Evolutionary conservation across 2,888 invertebrate genomes (phyloP).

Genomic region (Polia nebulosa): DNA sequence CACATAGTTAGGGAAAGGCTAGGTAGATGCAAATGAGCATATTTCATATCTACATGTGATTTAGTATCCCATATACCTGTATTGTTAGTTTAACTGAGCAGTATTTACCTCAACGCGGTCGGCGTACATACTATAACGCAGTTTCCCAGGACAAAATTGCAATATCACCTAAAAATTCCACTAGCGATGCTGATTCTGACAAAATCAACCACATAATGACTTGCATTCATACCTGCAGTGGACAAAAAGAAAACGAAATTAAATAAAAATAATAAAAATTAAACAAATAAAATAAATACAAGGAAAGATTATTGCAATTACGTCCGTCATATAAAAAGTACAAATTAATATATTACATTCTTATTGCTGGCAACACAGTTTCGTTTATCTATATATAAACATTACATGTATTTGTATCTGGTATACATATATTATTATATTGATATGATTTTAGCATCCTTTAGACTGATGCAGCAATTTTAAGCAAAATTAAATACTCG

Average conservation of each 20-base stretch:
- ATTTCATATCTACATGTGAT: not conserved
- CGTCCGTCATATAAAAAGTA: slow-evolving; percentile 65
- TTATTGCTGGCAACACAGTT: slow-evolving; percentile 63
- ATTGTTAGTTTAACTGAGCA: slow-evolving; percentile 63
- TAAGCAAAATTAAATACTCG: not conserved
- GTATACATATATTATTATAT: slow-evolving; percentile 64
- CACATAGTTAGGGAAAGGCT: not conserved
- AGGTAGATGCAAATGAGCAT: not conserved
- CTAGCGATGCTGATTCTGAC: slow-evolving; percentile 71
- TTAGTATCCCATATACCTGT: slow-evolving; percentile 21
- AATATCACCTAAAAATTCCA: slow-evolving; percentile 79
- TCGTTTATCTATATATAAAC: slow-evolving; percentile 47
- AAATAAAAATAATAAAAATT: slow-evolving; percentile 56
- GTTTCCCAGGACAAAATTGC: slow-evolving; percentile 77
- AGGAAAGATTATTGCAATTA: slow-evolving; percentile 70
- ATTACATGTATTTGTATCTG: slow-evolving; percentile 49
- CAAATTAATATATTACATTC: slow-evolving; percentile 51
- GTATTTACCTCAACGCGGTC: slow-evolving; percentile 61
- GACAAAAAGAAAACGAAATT: slow-evolving; percentile 73
- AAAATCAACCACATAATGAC: slow-evolving; percentile 88
- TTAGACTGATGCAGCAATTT: slow-evolving; percentile 47
- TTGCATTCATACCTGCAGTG: slow-evolving; percentile 89
- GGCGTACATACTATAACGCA: slow-evolving; percentile 54
- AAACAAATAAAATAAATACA: slow-evolving; percentile 48
- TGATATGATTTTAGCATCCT: slow-evolving; percentile 69